Evolutionary conservation across 1,140 invertebrate species (phyloP), one percentile per base, ranked within the genome.

Genomic region (Riptortus pedestris): DNA sequence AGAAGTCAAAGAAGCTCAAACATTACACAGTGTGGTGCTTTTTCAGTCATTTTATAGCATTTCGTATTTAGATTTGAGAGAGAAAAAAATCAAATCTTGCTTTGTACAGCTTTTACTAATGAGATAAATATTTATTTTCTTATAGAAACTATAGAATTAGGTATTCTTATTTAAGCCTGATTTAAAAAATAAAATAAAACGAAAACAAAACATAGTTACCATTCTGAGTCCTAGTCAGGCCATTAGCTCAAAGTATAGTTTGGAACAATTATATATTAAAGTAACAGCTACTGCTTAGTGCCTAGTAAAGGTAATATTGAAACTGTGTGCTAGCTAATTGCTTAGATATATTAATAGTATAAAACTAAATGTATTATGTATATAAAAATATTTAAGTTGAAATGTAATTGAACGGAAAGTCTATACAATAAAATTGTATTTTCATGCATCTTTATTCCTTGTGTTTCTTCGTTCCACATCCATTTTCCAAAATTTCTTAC

Each of bases 1-100:
- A 38, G 14, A 38, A 38, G 31, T 38, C 5, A 38, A 38, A n/a
- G n/a, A n/a, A 73, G 75, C 9, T 60, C 27, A 48, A 38, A 28
- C 45, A 65, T 60, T 28, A 45, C 26, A 29, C 22, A 45, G 59
- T 60, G 29, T 24, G 59, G 59, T 38, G 59, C 59, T 60, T 60
- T 43, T 43, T 16, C 31, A 26, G 59, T 31, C 22, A 20, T 60
- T 57, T 27, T 20, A 43, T 28, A 43, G 24, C 27, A 20, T 51
- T 47, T 62, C 27, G 14, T 57, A 22, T 7, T 57, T 4, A 57
- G 27, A 27, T 57, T 27, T 57, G 16, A 24, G 52, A 24, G 14
- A 22, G n/a, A 9, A 51, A 51, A 14, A 24, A n/a, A 60, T 60
- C 18, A 43, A 60, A 24, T 60, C 28, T 20, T 28, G 26, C 28